A percentile compares a stretch with the other conserved stretches of the same genome.
Conservation (phyloP, 2,888 invertebrate genomes). For the Poecilobothrus nobilitatus region DNA sequence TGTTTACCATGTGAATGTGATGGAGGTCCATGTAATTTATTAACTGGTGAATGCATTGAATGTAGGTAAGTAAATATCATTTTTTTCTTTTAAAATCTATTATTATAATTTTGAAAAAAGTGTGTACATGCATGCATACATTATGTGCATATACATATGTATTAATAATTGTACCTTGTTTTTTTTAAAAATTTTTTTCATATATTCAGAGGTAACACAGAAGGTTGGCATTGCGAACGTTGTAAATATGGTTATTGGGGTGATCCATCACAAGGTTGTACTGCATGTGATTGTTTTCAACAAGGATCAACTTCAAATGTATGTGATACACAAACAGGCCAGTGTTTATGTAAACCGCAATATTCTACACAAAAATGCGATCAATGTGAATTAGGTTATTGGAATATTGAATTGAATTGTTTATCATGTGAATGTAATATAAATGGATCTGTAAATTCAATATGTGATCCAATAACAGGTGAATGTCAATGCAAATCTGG, state of each 20-base stretch:
- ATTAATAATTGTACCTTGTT: background rate
- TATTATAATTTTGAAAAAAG: background rate
- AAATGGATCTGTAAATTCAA: conserved; percentile 53
- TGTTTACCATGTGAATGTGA: conserved; percentile 80
- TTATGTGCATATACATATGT: background rate
- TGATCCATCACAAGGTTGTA: conserved; percentile 56
- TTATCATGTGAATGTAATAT: conserved; percentile 68
- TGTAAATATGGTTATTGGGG: conserved; percentile 60
- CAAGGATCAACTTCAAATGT: conserved; percentile 61
- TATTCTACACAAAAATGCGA: conserved; percentile 67
- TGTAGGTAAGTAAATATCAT: conserved; percentile 50
- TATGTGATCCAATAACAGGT: conserved; percentile 71
- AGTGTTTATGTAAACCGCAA: conserved; percentile 64
- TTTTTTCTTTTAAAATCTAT: background rate
- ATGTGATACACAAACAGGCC: conserved; percentile 65
- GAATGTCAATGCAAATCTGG: conserved; percentile 70
- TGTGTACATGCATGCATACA: too few species aligned
- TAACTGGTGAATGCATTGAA: conserved; percentile 76
- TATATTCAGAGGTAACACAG: conserved; percentile 46
- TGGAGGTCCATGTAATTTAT: conserved; percentile 75
- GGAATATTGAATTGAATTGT: conserved; percentile 72
- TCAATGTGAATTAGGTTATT: conserved; percentile 56
- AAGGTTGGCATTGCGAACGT: conserved; percentile 61
- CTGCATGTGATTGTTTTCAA: conserved; percentile 67
- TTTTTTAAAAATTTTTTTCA: background rate